Percentiles rank a stretch among this genome's conserved stretches.
These are phyloP conservation scores for Polypterus senegalus DNA, from an alignment of 2,113 vertebrate genomes.

Conservation along the genomic window DNA sequence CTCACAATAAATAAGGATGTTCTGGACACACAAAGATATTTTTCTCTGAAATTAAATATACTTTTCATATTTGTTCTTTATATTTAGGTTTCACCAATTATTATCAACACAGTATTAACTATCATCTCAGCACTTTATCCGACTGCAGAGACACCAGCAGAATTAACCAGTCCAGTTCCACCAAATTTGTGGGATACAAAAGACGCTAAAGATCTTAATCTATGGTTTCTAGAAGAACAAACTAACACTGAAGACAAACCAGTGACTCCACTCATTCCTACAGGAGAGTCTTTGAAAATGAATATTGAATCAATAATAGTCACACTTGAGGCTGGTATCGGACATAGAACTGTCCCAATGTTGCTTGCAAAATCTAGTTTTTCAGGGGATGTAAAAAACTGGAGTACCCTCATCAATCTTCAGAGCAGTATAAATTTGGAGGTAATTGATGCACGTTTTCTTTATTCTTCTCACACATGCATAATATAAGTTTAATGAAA, in stretches of 20 bases:
- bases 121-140: slow-evolving; percentile 80
- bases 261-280: slow-evolving; percentile 51
- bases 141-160: slow-evolving; percentile 54
- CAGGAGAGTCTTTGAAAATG: slow-evolving; percentile 69
- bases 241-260: slow-evolving; percentile 42
- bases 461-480: too few relatives aligned
- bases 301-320: slow-evolving; percentile 72
- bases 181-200: slow-evolving; percentile 73
- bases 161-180: slow-evolving; percentile 55
- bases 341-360: slow-evolving; percentile 91
- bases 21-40: too few relatives aligned
- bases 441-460: slow-evolving; percentile 39
- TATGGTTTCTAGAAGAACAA: slow-evolving; percentile 91
- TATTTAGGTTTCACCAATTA: slow-evolving; percentile 86
- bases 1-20: too few relatives aligned
- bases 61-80: slow-evolving; percentile 1
- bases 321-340: slow-evolving; percentile 88
- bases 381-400: slow-evolving; percentile 74
- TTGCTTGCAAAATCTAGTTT: slow-evolving; percentile 86
- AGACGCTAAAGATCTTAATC: slow-evolving; percentile 67
- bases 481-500: too few relatives aligned
- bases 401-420: slow-evolving; percentile 83
- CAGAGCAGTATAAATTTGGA: slow-evolving; percentile 71
- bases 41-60: background rate
- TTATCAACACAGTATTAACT: slow-evolving; percentile 92